Conservation (phyloP, 2,113 vertebrate species). For the Condylura cristata region DNA sequence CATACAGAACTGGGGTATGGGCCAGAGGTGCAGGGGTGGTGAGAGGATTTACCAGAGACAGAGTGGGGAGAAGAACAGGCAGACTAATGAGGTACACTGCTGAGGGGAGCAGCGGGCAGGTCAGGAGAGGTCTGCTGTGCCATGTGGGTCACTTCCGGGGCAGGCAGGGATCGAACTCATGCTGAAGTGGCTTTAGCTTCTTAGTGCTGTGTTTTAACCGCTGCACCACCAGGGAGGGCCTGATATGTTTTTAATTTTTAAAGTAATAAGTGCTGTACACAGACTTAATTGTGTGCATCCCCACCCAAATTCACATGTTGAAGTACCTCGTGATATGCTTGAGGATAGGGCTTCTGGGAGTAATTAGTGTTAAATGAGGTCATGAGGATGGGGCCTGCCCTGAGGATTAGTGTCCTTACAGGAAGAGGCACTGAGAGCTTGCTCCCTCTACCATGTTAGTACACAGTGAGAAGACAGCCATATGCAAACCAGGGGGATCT, state of each 20-base stretch:
- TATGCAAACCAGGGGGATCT: not conserved
- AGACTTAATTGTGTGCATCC: not conserved
- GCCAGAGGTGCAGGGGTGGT: too few species aligned
- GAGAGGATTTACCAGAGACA: too few species aligned
- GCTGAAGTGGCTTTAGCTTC: too few species aligned
- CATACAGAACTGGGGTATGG: too few species aligned
- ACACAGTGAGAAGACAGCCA: not conserved
- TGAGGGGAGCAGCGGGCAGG: too few species aligned
- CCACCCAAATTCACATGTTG: not conserved
- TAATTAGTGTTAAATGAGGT: not conserved
- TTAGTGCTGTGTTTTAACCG: too few species aligned
- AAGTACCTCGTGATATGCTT: not conserved
- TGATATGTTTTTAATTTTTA: constrained; percentile 9
- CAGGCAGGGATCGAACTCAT: too few species aligned
- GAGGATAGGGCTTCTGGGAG: not conserved
- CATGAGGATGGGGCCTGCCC: not conserved
- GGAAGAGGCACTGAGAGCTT: not conserved
- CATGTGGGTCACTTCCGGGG: too few species aligned
- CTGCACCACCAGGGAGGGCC: too few species aligned
- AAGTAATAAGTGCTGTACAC: not conserved
- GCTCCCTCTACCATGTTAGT: not conserved
- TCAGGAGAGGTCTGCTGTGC: too few species aligned
- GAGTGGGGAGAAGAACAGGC: too few species aligned
- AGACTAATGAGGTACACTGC: too few species aligned
- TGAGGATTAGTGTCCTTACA: not conserved